Evolutionary conservation across 2,113 vertebrate species (phyloP).

Genomic region (Sylvietta virens): DNA sequence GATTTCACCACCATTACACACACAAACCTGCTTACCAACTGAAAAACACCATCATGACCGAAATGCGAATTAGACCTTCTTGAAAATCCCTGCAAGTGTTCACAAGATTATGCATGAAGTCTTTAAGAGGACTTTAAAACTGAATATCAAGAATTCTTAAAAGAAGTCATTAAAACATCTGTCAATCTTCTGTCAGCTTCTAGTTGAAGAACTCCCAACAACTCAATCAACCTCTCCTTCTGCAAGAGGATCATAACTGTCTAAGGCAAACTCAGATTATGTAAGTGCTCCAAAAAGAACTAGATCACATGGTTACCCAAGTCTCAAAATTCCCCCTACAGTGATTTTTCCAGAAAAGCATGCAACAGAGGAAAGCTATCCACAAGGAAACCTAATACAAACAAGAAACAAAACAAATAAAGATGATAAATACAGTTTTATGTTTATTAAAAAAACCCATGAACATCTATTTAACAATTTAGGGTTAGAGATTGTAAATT

Average conservation of each 20-base stretch:
- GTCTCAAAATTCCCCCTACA: not conserved
- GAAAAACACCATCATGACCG: not conserved
- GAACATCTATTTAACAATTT: not conserved
- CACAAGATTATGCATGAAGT: not conserved
- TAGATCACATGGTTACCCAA: not conserved
- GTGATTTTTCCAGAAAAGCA: not conserved
- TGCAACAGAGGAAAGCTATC: not conserved
- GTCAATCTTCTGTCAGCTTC: not conserved
- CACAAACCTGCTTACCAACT: not conserved
- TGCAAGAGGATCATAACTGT: not conserved
- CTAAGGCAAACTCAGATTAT: not conserved
- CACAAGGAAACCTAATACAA: not conserved
- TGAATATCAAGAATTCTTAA: not conserved
- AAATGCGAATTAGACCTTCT: not conserved
- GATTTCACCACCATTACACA: not conserved
- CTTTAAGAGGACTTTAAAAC: not conserved
- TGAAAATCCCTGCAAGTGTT: not conserved
- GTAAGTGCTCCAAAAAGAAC: not conserved
- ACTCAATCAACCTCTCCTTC: not conserved
- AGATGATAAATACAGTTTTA: not conserved
- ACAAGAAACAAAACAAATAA: not conserved
- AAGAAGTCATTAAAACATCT: not conserved
- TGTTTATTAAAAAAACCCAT: not conserved
- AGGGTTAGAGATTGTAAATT: not conserved
- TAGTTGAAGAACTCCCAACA: not conserved